phyloP scores from a whole-genome alignment of 1,140 invertebrate species.

The Chrysoperla carnea region DNA sequence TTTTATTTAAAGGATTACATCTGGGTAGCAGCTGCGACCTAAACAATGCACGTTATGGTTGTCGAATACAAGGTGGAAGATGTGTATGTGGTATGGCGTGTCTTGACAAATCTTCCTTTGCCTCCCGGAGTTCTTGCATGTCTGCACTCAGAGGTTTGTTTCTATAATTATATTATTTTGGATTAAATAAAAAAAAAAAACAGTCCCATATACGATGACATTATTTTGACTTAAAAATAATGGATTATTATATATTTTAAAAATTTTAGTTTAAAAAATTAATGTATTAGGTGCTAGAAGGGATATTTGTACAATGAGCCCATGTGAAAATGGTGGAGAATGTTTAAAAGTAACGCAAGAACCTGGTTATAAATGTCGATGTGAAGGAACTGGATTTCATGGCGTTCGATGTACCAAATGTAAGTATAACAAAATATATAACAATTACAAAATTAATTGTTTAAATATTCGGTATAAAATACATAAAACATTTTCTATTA shows the following conservation, averaged over 20 bases:
- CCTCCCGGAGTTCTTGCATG: conserved; percentile 25
- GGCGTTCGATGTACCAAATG: conserved; percentile 32
- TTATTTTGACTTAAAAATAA: no score
- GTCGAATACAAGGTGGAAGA: conserved; percentile 27
- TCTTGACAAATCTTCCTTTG: conserved; percentile 31
- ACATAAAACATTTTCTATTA: background rate
- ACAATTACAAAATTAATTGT: conserved; percentile 1
- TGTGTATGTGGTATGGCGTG: conserved; percentile 33
- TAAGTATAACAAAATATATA: conserved; percentile 17
- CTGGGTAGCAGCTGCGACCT: conserved; percentile 11
- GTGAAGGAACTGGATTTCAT: conserved; percentile 53
- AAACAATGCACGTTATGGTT: conserved; percentile 29
- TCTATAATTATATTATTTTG: no score
- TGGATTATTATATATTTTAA: background rate
- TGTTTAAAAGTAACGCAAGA: conserved; percentile 48
- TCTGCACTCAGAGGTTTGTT: conserved; percentile 29
- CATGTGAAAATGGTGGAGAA: conserved; percentile 41
- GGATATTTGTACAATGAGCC: conserved; percentile 38
- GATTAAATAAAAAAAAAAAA: no score
- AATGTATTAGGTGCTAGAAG: conserved; percentile 29
- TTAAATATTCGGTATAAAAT: conserved; percentile 2
- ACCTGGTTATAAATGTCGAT: conserved; percentile 48
- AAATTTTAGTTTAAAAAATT: conserved; percentile 1
- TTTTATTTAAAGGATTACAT: no score
- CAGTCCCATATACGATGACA: no score